Percentiles rank a stretch among this genome's conserved stretches.
These are phyloP conservation scores for Neogobius melanostomus DNA, from an alignment of 2,113 vertebrate species.

Conservation along the genomic window DNA sequence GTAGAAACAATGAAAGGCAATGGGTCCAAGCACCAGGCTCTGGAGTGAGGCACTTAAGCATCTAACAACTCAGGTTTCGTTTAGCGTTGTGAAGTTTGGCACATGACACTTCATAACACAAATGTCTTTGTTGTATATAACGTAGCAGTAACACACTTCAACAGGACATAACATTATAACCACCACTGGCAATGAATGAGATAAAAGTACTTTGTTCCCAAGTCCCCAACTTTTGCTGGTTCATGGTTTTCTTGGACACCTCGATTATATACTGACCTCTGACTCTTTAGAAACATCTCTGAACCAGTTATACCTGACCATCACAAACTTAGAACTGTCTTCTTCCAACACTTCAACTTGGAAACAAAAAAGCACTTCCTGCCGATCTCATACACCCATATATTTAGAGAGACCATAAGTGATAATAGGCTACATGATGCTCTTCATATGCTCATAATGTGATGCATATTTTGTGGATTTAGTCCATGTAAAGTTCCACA, in stretches of 20 bases:
- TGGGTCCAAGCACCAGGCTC: constrained; percentile 71
- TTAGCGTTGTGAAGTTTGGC: constrained; percentile 69
- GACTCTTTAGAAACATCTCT: too few species aligned
- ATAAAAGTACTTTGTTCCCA: too few species aligned
- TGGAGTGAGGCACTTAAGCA: constrained; percentile 77
- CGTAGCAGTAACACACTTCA: background rate
- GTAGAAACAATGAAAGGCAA: constrained; percentile 70
- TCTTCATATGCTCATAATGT: background rate
- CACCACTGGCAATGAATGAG: background rate
- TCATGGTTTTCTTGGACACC: too few species aligned
- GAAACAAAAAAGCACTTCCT: too few species aligned
- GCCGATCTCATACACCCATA: too few species aligned
- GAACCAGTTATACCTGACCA: too few species aligned
- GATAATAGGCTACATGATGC: background rate
- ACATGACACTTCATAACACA: constrained; percentile 57
- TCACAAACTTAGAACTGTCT: too few species aligned
- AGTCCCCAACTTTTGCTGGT: too few species aligned
- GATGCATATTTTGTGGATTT: background rate
- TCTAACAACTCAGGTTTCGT: constrained; percentile 58
- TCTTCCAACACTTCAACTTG: too few species aligned
- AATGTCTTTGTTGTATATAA: constrained; percentile 19
- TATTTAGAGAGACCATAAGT: too few species aligned
- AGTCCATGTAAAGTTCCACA: constrained; percentile 16
- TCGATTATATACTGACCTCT: too few species aligned
- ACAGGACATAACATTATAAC: background rate